Evolutionary conservation across 2,797 vertebrate species (phyloP).

Genomic region (Hippoglossus hippoglossus): DNA sequence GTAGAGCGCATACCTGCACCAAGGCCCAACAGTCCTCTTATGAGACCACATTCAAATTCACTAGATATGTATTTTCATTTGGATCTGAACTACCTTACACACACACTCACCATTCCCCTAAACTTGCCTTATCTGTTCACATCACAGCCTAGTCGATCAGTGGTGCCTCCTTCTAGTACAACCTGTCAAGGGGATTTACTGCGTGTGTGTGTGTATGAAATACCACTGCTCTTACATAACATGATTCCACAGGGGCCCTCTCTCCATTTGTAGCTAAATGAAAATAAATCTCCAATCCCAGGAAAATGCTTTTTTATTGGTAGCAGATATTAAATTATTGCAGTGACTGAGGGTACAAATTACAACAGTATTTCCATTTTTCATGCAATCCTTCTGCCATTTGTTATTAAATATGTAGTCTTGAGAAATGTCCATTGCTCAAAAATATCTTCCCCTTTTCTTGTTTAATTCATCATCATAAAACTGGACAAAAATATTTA

Average conservation of each 20-base stretch:
- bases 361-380: background rate
- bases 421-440: too few relatives aligned
- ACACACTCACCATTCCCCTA: background rate
- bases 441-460: background rate
- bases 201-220: constrained; percentile 29
- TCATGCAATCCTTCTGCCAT: background rate
- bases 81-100: too few relatives aligned
- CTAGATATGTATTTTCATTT: too few relatives aligned
- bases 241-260: constrained; percentile 25
- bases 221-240: constrained; percentile 50
- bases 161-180: constrained; percentile 11
- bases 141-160: constrained; percentile 5
- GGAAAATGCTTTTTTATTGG: background rate
- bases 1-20: too few relatives aligned
- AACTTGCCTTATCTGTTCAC: background rate
- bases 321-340: background rate
- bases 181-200: constrained; percentile 32
- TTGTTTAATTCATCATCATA: background rate
- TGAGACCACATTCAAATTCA: too few relatives aligned
- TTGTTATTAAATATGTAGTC: background rate
- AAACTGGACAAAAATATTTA: constrained; percentile 1
- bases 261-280: constrained; percentile 3
- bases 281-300: background rate
- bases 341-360: background rate
- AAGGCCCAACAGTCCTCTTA: too few relatives aligned